Evolutionary conservation across 2,797 vertebrate genomes (phyloP).

Genomic region (Pantherophis vulpinus): DNA sequence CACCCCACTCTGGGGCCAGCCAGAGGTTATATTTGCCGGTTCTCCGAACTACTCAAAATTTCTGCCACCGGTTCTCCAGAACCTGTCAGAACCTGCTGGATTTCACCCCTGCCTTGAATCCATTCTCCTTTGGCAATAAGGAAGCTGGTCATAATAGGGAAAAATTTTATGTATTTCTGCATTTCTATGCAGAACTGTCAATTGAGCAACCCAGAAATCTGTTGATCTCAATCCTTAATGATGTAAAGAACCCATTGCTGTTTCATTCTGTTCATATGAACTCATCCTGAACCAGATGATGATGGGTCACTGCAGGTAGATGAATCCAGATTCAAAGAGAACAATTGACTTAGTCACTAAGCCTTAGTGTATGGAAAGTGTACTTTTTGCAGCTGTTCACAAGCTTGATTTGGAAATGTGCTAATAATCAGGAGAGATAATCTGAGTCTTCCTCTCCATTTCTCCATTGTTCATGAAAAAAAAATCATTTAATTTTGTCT

Average conservation of each 20-base stretch:
- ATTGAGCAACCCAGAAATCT: not conserved
- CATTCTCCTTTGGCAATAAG: not conserved
- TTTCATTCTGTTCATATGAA: not conserved
- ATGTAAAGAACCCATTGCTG: not conserved
- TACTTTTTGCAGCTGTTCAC: constrained; percentile 7
- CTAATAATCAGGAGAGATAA: constrained; percentile 61
- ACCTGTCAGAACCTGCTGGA: too few species aligned
- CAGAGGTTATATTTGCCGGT: too few species aligned
- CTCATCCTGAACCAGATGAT: constrained; percentile 1
- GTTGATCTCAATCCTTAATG: not conserved
- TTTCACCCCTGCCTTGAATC: too few species aligned
- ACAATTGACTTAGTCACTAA: not conserved
- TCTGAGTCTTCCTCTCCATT: constrained; percentile 15
- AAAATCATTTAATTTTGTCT: constrained; percentile 60
- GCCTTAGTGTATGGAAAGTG: constrained; percentile 8
- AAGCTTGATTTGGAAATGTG: constrained; percentile 24
- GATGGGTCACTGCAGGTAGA: constrained; percentile 6
- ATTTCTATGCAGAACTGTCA: not conserved
- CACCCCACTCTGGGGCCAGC: too few species aligned
- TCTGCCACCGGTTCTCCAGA: too few species aligned
- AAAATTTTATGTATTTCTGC: not conserved
- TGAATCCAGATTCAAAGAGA: constrained; percentile 18
- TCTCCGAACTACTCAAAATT: too few species aligned
- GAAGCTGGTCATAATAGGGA: not conserved
- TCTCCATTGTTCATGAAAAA: constrained; percentile 57